Percentiles rank a stretch among this genome's conserved stretches.
These are phyloP conservation scores for Eucriotettix oculatus DNA, from an alignment of 2,888 invertebrate species.

Conservation along the genomic window DNA sequence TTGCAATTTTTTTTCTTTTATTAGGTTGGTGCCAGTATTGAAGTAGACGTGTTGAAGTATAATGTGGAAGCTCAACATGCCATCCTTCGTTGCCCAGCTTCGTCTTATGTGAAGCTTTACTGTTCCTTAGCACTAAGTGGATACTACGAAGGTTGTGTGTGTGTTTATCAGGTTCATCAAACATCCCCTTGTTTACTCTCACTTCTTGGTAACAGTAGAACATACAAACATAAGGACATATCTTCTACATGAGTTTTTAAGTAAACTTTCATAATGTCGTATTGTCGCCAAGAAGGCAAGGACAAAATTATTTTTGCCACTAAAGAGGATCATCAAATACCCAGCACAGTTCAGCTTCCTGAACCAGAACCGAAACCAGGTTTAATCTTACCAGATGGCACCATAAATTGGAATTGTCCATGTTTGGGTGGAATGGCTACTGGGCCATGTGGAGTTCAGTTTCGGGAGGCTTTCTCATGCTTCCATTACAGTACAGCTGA, in stretches of 20 bases:
- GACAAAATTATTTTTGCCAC: conserved; percentile 71
- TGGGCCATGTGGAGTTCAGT: conserved; percentile 86
- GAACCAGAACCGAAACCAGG: conserved; percentile 62
- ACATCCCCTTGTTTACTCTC: background rate
- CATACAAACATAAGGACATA: background rate
- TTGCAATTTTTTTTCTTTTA: background rate
- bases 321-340: conserved; percentile 57
- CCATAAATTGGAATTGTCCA: conserved; percentile 94
- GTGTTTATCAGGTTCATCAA: background rate
- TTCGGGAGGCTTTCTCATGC: conserved; percentile 86
- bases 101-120: background rate
- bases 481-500: conserved; percentile 83
- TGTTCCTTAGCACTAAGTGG: background rate
- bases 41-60: background rate
- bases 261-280: conserved; percentile 16
- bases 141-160: background rate
- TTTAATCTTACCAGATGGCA: conserved; percentile 65
- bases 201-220: background rate
- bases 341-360: conserved; percentile 52
- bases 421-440: conserved; percentile 96
- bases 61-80: background rate
- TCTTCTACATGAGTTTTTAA: background rate
- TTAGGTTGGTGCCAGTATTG: background rate
- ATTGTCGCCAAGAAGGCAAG: conserved; percentile 38
- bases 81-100: background rate